Conservation (phyloP, 2,113 vertebrate genomes). For the Corvus moneduloides region DNA sequence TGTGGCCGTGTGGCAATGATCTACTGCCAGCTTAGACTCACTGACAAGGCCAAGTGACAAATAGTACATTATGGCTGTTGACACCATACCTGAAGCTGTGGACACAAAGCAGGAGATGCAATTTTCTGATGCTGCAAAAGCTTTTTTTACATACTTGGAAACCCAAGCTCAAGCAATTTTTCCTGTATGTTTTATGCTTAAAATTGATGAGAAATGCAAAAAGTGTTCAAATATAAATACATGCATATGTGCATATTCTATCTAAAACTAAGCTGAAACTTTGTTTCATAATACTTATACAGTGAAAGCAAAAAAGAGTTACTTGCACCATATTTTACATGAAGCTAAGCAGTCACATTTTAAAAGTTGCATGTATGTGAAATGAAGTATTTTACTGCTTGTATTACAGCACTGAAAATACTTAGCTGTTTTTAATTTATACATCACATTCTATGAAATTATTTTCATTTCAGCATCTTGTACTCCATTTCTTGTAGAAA, state of each 20-base stretch:
- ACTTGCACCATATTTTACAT: not conserved
- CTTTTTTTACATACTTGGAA: not conserved
- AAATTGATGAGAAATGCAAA: not conserved
- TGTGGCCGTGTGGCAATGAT: not conserved
- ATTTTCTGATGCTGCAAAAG: not conserved
- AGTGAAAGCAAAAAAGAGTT: not conserved
- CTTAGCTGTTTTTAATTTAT: not conserved
- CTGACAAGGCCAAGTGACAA: slow-evolving; percentile 12
- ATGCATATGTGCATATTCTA: not conserved
- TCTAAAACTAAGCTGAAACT: not conserved
- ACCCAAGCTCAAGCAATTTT: not conserved
- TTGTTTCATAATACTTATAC: not conserved
- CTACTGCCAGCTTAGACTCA: not conserved
- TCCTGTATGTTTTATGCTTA: not conserved
- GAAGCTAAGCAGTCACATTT: not conserved
- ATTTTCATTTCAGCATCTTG: not conserved
- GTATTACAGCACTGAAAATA: not conserved
- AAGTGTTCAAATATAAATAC: not conserved
- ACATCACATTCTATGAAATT: accelerated
- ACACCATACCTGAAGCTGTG: not conserved
- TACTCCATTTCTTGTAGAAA: not conserved
- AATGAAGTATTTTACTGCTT: not conserved
- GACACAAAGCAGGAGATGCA: not conserved
- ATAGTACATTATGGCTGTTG: not conserved
- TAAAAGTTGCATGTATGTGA: not conserved